Evolutionary conservation across 2,888 invertebrate genomes (phyloP).

Genomic region (Rhagonycha lutea): DNA sequence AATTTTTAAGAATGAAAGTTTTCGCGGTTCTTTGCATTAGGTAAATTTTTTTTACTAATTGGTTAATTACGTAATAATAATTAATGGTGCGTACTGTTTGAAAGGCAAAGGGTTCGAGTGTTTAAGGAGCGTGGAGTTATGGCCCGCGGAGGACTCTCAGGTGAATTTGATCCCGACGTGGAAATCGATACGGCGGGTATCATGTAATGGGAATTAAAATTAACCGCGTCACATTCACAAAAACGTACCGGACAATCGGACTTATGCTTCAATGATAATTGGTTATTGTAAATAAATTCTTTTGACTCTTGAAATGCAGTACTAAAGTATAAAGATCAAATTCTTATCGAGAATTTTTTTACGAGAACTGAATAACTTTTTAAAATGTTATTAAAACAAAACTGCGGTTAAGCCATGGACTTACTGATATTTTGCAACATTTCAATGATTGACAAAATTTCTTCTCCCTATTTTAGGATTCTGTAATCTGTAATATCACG

Average conservation of each 20-base stretch:
- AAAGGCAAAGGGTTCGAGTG: slow-evolving; percentile 15
- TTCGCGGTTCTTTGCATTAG: neutral
- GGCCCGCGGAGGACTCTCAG: slow-evolving; percentile 40
- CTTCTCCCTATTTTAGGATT: too few species aligned
- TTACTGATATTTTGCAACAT: neutral
- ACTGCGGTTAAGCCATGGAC: neutral
- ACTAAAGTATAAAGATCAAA: neutral
- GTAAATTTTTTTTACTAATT: neutral
- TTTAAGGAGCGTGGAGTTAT: slow-evolving; percentile 38
- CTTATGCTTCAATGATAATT: slow-evolving; percentile 19
- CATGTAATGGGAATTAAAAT: slow-evolving; percentile 41
- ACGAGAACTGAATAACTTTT: too few species aligned
- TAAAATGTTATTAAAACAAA: too few species aligned
- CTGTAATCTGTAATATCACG: too few species aligned
- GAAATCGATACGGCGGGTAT: slow-evolving; percentile 39
- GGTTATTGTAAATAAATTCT: neutral
- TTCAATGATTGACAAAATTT: neutral
- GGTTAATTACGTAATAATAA: neutral
- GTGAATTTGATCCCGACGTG: slow-evolving; percentile 39
- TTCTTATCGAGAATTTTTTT: neutral
- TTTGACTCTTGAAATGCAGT: neutral
- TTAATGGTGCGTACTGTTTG: neutral
- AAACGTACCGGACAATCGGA: slow-evolving; percentile 21
- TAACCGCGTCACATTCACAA: slow-evolving; percentile 41
- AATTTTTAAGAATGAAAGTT: neutral